A percentile compares a stretch with the other conserved stretches of the same genome.
phyloP scores from a whole-genome alignment of 2,797 vertebrate species.

The Cyprinodon diabolis region DNA sequence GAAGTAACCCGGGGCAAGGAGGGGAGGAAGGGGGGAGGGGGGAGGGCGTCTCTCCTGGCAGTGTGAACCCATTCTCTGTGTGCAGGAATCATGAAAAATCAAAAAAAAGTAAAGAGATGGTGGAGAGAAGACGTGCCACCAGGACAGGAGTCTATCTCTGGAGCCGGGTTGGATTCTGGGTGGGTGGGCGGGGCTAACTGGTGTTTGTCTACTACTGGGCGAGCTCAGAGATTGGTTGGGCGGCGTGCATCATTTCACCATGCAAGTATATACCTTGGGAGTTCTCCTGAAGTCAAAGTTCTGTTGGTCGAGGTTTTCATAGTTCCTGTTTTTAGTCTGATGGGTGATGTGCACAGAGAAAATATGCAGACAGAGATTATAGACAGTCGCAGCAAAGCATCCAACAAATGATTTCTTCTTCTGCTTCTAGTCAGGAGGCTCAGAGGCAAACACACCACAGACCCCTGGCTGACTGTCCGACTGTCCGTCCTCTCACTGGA shows the following conservation, averaged over 20 bases:
- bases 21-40: slow-evolving; percentile 70
- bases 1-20: slow-evolving; percentile 59
- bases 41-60: slow-evolving; percentile 72
- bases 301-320: slow-evolving; percentile 99
- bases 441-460: slow-evolving; percentile 83
- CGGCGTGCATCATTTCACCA: slow-evolving; percentile 98
- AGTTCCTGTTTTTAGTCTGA: slow-evolving; percentile 99
- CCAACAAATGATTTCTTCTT: slow-evolving; percentile 92
- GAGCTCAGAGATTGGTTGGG: slow-evolving; percentile 95
- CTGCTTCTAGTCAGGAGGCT: slow-evolving; percentile 85
- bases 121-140: slow-evolving; percentile 85
- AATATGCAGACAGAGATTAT: slow-evolving; percentile 99
- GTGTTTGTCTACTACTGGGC: slow-evolving; percentile 72
- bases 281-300: slow-evolving; percentile 99
- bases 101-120: slow-evolving; percentile 67
- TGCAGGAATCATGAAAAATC: slow-evolving; percentile 76
- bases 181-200: slow-evolving; percentile 72
- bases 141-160: slow-evolving; percentile 84
- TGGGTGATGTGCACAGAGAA: slow-evolving; percentile 99
- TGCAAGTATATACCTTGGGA: slow-evolving; percentile 99
- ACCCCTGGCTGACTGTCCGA: neutral
- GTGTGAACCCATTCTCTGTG: slow-evolving; percentile 75
- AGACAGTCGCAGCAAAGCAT: slow-evolving; percentile 99
- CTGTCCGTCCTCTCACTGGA: neutral
- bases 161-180: slow-evolving; percentile 74